These are phyloP conservation scores for Tiliqua scincoides DNA, from an alignment of 2,113 vertebrate species.

Conservation along the genomic window DNA sequence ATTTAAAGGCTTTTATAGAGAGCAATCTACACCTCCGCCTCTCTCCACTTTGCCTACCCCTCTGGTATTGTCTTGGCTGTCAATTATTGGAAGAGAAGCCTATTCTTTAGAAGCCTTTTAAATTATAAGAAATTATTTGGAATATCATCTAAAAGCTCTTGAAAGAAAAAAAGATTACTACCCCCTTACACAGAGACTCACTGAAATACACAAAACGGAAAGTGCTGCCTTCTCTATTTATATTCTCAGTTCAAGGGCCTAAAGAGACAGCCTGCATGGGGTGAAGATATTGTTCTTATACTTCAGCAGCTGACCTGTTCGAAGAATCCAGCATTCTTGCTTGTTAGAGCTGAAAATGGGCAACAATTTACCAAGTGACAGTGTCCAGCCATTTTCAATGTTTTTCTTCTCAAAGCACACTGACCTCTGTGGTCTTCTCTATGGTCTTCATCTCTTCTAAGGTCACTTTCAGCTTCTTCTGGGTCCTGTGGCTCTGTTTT, in stretches of 20 bases:
- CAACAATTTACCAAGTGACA: neutral
- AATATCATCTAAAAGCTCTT: conserved; percentile 76
- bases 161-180: conserved; percentile 38
- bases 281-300: neutral
- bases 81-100: conserved; percentile 74
- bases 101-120: conserved; percentile 77
- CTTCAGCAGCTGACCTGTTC: neutral
- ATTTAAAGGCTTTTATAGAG: conserved; percentile 75
- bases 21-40: conserved; percentile 76
- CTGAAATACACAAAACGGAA: conserved; percentile 55
- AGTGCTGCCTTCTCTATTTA: conserved; percentile 60
- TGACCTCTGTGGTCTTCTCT: too few species aligned
- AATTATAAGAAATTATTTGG: conserved; percentile 76
- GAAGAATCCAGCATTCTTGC: neutral
- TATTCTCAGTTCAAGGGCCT: conserved; percentile 32
- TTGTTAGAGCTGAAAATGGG: too few species aligned
- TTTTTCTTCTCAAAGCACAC: too few species aligned
- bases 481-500: too few species aligned
- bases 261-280: conserved; percentile 5
- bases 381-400: too few species aligned
- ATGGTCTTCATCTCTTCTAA: too few species aligned
- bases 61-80: conserved; percentile 74
- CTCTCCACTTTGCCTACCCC: conserved; percentile 71
- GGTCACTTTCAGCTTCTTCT: too few species aligned
- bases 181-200: conserved; percentile 15